Evolutionary conservation across 2,888 invertebrate species (phyloP).

Genomic region (Hipparchia semele): DNA sequence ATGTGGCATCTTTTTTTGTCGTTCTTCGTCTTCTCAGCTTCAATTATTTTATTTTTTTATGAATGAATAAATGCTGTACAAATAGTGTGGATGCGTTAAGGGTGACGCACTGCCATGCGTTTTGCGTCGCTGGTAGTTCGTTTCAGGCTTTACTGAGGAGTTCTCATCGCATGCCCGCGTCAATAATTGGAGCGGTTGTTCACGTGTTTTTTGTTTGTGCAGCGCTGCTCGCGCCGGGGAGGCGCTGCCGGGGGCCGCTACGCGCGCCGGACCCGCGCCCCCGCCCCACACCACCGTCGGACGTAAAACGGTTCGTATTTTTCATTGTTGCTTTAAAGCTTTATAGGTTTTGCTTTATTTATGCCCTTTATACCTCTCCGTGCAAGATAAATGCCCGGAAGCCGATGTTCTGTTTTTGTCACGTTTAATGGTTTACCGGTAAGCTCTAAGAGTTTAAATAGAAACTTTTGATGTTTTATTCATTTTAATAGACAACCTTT

Average conservation of each 20-base stretch:
- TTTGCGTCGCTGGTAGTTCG: not conserved
- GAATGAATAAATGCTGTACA: too few species aligned
- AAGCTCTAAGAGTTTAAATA: conserved; percentile 20
- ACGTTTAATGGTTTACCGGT: conserved; percentile 58
- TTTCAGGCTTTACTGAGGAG: conserved; percentile 45
- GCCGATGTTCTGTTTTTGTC: conserved; percentile 72
- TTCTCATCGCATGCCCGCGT: conserved; percentile 73
- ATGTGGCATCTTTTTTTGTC: too few species aligned
- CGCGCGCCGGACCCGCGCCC: conserved; percentile 51
- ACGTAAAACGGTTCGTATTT: conserved; percentile 82
- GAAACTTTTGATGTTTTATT: conserved; percentile 15
- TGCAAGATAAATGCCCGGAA: conserved; percentile 73
- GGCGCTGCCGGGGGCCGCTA: conserved; percentile 66
- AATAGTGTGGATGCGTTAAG: not conserved
- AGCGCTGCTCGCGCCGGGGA: conserved; percentile 71
- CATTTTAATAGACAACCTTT: conserved; percentile 8
- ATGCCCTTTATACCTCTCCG: conserved; percentile 76
- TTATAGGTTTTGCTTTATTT: conserved; percentile 82
- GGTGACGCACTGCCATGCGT: not conserved
- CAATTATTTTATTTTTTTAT: too few species aligned
- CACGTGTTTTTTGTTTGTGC: conserved; percentile 73
- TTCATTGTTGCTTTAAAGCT: conserved; percentile 82
- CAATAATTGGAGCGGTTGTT: conserved; percentile 81
- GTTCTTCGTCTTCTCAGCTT: too few species aligned
- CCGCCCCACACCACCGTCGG: conserved; percentile 54